Base-by-base conservation (phyloP, 2,113 vertebrate species). In the Pluvianellus socialis region DNA sequence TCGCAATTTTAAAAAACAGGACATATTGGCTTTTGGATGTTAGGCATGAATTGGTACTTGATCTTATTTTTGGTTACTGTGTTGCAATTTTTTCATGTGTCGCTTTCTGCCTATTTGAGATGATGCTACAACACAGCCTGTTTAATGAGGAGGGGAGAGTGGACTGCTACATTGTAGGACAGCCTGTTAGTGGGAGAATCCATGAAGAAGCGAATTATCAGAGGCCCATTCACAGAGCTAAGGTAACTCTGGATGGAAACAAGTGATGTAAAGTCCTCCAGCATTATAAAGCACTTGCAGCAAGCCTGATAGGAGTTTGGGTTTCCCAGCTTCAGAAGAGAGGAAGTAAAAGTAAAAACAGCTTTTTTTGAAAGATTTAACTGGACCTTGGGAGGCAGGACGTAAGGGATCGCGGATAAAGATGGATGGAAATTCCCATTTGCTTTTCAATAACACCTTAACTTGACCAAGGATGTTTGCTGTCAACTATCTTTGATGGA, bases 101-200 rank as follows among this genome's bases (percentile, higher is more conserved):
- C 2, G 9, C 38, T 79, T 79, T 67, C 30, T 68, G 24, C 4
- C 20, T 14, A 10, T 53, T 61, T 23, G 38, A 42, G 40, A 61
- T 9, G 45, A 15, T 35, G 30, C 11, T 42, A 35, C 20, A 35
- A 35, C 1, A 2, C 14, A 79, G 5, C 9, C 30, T 23, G 7
- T 38, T 66, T 20, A 53, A 26, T 24, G 23, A 47, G 53, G 17
- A 21, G 20, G 20, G 17, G 20, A n/a, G 5, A 61, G 17, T 14
- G 22, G 8, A 9, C 17, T 17, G 40, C 42, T 62, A 6, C 3
- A 1, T 15, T 38, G 13, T 32, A 26, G 14, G 4, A 28, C 0
- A 62, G 5, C 26, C 42, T 44, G 14, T 50, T 38, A 55, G 42
- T 15, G 26, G 20, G 9, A 85, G 26, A 74, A 62, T 26, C 22